Conservation (phyloP, 2,797 vertebrate species). For the Buceros bicornis region DNA sequence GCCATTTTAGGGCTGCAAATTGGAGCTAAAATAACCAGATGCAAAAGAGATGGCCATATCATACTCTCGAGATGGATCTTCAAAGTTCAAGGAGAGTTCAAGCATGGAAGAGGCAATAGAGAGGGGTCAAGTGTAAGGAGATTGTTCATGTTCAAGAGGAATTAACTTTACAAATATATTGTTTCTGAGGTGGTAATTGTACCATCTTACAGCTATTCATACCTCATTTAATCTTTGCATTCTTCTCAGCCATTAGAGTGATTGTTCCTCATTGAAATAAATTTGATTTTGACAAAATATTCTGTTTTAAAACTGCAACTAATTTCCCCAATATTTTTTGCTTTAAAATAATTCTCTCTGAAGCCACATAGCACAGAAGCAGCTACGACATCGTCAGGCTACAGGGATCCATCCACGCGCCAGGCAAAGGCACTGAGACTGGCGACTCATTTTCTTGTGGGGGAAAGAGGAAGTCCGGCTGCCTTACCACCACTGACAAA, state of each 20-base stretch:
- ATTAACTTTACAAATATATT: constrained; percentile 96
- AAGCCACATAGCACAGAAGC: neutral
- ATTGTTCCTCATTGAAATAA: constrained; percentile 81
- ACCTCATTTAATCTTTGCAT: constrained; percentile 92
- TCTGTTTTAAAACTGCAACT: constrained; percentile 79
- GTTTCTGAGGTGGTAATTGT: constrained; percentile 95
- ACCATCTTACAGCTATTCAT: constrained; percentile 92
- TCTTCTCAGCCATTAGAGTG: constrained; percentile 86
- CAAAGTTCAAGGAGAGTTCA: constrained; percentile 99
- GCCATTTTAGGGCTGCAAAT: constrained; percentile 94
- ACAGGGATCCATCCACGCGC: fast-evolving
- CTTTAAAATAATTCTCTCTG: constrained; percentile 52
- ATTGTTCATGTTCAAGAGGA: constrained; percentile 85
- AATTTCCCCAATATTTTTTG: constrained; percentile 70
- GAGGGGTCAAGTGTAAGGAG: constrained; percentile 87
- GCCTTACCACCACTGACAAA: neutral
- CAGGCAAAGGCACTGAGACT: neutral
- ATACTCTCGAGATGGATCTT: constrained; percentile 85
- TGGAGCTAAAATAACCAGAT: constrained; percentile 98
- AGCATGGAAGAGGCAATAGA: constrained; percentile 90
- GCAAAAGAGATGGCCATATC: constrained; percentile 91
- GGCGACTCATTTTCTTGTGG: neutral
- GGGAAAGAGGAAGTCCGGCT: neutral
- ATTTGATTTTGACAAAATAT: constrained; percentile 85
- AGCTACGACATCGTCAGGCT: neutral